phyloP scores from a whole-genome alignment of 1,140 invertebrate species.

The Plodia interpunctella region DNA sequence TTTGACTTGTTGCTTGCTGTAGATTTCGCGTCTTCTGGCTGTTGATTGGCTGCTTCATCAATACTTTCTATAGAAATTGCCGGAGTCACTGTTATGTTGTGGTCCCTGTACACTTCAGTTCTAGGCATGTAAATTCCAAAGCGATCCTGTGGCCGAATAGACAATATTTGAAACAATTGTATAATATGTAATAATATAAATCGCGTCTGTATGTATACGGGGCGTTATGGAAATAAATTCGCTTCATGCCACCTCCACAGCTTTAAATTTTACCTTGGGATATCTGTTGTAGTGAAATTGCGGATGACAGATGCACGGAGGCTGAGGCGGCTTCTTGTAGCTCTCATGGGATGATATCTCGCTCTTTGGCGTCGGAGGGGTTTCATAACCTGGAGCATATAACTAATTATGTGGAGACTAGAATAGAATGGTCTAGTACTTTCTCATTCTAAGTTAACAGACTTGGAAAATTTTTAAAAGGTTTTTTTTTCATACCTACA shows the following conservation, averaged over 20 bases:
- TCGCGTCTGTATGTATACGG: neutral
- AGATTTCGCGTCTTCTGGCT: constrained; percentile 22
- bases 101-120: constrained; percentile 16
- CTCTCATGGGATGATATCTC: constrained; percentile 53
- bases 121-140: constrained; percentile 59
- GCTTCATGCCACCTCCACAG: too few relatives aligned
- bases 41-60: constrained; percentile 10
- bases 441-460: too few relatives aligned
- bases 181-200: neutral
- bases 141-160: constrained; percentile 43
- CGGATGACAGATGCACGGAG: constrained; percentile 52
- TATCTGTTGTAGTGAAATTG: constrained; percentile 54
- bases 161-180: neutral
- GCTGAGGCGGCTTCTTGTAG: constrained; percentile 45
- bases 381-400: constrained; percentile 49
- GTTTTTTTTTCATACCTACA: too few relatives aligned
- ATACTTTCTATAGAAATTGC: constrained; percentile 34
- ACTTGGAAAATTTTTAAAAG: too few relatives aligned
- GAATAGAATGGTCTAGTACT: too few relatives aligned
- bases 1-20: constrained; percentile 27
- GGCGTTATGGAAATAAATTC: too few relatives aligned
- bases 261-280: constrained; percentile 43
- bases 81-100: constrained; percentile 46
- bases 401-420: too few relatives aligned
- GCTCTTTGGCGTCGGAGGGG: constrained; percentile 49